Base-by-base conservation (phyloP, 2,888 invertebrate genomes). In the Cataglyphis livida region DNA sequence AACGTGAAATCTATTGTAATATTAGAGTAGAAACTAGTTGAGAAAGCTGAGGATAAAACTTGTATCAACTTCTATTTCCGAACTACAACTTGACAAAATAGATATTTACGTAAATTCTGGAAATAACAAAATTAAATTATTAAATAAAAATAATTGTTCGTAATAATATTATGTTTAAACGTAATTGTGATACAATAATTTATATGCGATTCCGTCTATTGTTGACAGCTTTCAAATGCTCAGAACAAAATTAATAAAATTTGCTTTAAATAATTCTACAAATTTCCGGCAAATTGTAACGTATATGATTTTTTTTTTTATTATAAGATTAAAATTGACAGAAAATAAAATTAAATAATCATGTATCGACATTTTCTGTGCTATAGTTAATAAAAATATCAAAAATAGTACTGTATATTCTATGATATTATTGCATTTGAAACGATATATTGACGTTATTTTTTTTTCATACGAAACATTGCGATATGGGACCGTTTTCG, bases 1-100 rank as follows among this genome's bases (percentile, higher is more conserved):
- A 68, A 28, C 15, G 54, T 54, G 54, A 25, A 51, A 76, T 68
- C 68, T 76, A 38, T 76, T 76, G 54, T 66, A 66, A 68, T 66
- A 66, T 51, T 51, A 12, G 25, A 51, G 51, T 10, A 5, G 65
- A 25, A 75, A 38, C 18, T 28, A 38, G 41, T 15, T 21, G 28
- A 7, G 15, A 21, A 32, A 32, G 32, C 18, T 7, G 41, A 3
- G 38, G n/a, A 54, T 54, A 66, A 66, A 68, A 68, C n/a, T 76
- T 54, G 64, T 21, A 15, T 18, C 1, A 66, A 75, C 51, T 66
- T 75, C 25, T 32, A 25, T 38, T 51, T 48, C 35, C 48, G 9
- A 65, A 75, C 75, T 65, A 18, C 12, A 32, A 7, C 28, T 5
- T 28, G 32, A 21, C 62, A n/a, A 21, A 25, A 21, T 12, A 38